Base-by-base conservation (phyloP, 2,888 invertebrate species). In the Seira ritae region DNA sequence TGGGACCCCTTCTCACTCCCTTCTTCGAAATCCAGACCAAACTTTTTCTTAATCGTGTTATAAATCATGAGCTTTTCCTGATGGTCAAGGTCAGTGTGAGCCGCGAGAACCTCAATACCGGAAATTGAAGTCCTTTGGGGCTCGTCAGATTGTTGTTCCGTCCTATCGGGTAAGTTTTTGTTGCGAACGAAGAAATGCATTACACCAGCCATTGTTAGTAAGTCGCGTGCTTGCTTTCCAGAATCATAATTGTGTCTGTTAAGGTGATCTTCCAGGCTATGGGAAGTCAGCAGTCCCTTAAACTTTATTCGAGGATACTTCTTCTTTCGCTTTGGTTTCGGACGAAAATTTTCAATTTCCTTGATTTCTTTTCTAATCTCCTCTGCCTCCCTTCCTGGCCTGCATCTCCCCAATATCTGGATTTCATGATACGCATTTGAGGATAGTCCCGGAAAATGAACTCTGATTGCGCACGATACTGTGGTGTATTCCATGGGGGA, bases 361-460 rank as follows among this genome's bases (percentile, higher is more conserved):
- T 0, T 23, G 3, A 80, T 80, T 42, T 80, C 80, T 17, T 68
- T 73, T 6, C 80, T 22, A 2, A 80, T 68, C 0, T 55, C 22
- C 23, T 80, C 80, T 31, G 62, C 37, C 22, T 80, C 80, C 50
- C 31, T 55, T 15, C 80, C 80, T 17, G 80, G 80, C 0, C 42
- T 46, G 62, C 80, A 80, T 19, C 80, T 67, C 15, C 20, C 80
- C 1, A 66, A 17, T 15, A 80, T 68, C 19, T 55, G 55, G 0
- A 80, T 72, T 31, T 73, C 73, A 60, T 79, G 78, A n/a, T 46
- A 37, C 60, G 15, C n/a, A 0, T 15, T n/a, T 19, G 31, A 17
- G 1, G 80, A 80, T 8, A 80, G 31, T 1, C 80, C 80, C 37
- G 80, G 80, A 73, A 80, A 80, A 19, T 80, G 73, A 15, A 80